phyloP scores from a whole-genome alignment of 1,140 invertebrate genomes.

The Elymnias hypermnestra region DNA sequence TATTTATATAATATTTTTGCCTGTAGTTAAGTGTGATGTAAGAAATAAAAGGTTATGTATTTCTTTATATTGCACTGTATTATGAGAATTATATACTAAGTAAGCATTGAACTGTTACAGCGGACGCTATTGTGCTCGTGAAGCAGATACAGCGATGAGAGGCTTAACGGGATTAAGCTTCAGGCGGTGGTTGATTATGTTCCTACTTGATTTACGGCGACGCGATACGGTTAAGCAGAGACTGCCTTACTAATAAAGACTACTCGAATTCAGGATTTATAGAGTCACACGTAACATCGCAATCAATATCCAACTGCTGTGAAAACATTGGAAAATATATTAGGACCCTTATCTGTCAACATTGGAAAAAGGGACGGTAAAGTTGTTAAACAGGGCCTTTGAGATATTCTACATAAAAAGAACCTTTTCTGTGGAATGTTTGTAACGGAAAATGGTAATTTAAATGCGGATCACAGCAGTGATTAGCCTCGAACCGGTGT shows the following conservation, averaged over 20 bases:
- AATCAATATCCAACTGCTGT: conserved; percentile 48
- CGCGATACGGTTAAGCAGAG: conserved; percentile 50
- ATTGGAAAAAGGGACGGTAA: conserved; percentile 46
- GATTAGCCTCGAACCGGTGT: conserved; percentile 42
- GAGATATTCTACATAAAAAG: conserved; percentile 36
- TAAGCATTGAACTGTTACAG: conserved; percentile 39
- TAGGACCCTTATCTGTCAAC: conserved; percentile 53
- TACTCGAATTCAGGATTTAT: conserved; percentile 55
- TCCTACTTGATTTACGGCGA: conserved; percentile 69
- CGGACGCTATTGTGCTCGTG: conserved; percentile 50
- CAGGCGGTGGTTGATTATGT: conserved; percentile 62
- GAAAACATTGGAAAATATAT: conserved; percentile 57
- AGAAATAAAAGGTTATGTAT: too few relatives aligned
- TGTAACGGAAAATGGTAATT: conserved; percentile 53
- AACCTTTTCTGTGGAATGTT: conserved; percentile 38
- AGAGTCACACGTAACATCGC: conserved; percentile 42
- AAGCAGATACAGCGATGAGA: conserved; percentile 56
- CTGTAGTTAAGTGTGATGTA: too few relatives aligned
- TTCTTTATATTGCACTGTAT: too few relatives aligned
- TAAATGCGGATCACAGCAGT: conserved; percentile 61
- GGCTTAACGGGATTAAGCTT: conserved; percentile 61
- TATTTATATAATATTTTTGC: too few relatives aligned
- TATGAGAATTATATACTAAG: conserved; percentile 26
- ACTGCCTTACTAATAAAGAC: conserved; percentile 45
- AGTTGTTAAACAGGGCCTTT: conserved; percentile 31